phyloP scores from a whole-genome alignment of 2,888 invertebrate species.

The Volucella inflata region DNA sequence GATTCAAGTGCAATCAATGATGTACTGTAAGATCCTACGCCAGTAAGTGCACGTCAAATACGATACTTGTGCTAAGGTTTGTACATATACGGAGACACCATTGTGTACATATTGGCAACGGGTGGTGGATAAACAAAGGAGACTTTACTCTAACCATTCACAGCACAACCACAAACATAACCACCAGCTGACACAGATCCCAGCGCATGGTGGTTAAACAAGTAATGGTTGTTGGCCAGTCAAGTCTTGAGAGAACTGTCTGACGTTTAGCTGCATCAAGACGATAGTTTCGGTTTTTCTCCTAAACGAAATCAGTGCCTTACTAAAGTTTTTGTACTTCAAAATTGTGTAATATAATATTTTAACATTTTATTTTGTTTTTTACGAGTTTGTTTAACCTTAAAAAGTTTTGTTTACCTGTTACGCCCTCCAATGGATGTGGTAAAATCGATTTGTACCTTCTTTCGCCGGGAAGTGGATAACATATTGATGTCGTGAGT shows the following conservation, averaged over 20 bases:
- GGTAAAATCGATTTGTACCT: slow-evolving; percentile 65
- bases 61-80: too few relatives aligned
- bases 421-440: slow-evolving; percentile 18
- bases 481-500: slow-evolving; percentile 61
- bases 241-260: slow-evolving; percentile 50
- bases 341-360: slow-evolving; percentile 12
- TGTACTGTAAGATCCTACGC: too few relatives aligned
- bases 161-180: slow-evolving; percentile 43
- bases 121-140: neutral
- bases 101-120: slow-evolving; percentile 3
- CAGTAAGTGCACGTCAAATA: too few relatives aligned
- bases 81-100: too few relatives aligned
- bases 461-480: slow-evolving; percentile 52
- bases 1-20: too few relatives aligned
- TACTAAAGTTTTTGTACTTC: neutral
- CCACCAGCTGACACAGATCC: slow-evolving; percentile 64
- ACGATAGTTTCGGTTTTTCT: slow-evolving; percentile 13
- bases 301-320: slow-evolving; percentile 35
- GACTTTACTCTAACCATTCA: neutral
- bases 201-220: slow-evolving; percentile 55
- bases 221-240: slow-evolving; percentile 16
- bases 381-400: neutral
- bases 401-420: neutral
- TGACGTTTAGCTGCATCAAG: slow-evolving; percentile 51
- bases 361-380: neutral